Base-by-base conservation (phyloP, 2,888 invertebrate genomes). In the Netelia fuscicornis region DNA sequence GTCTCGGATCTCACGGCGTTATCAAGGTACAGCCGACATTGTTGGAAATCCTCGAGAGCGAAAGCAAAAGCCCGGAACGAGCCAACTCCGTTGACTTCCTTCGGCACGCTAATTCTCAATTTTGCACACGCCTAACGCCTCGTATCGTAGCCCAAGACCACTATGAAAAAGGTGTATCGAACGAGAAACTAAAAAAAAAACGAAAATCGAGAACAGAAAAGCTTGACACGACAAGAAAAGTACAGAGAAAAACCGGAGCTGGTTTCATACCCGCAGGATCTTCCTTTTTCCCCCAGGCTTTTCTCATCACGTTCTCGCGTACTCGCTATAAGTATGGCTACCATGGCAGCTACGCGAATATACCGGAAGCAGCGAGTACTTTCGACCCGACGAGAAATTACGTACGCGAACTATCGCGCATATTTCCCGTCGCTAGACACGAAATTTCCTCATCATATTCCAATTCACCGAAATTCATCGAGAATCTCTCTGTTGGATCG, bases 401-500 rank as follows among this genome's bases (percentile, higher is more conserved):
- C 60, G 60, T 72, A 44, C 58, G 37, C 58, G 60, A 72, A 58
- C 72, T 72, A 42, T 44, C 44, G 58, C 58, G 44, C 58, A 60
- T 58, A 72, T 72, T 72, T 25, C 72, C 42, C 58, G 42, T 72
- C 8, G 30, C 30, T 30, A 30, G 30, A 30, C 30, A 30, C 60
- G 60, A 58, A 74, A 44, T 62, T 62, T 62, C 74, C 67, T 74
- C 74, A 44, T 60, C 25, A 74, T 30, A 30, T 74, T 74, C 48
- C 48, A 48, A 62, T 74, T 74, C 52, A 74, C 48, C 62, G 48
- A 74, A 74, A 74, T 74, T 74, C 62, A 74, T 74, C 74, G 68
- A n/a, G 62, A 62, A 75, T 68, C 62, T 81, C 81, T 37, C 56
- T 54, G n/a, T 71, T 71, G 30, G 71, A 58, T 56, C 71, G 56